Percentiles rank a stretch among this genome's conserved stretches.
These are phyloP conservation scores for Dasysyrphus albostriatus DNA, from an alignment of 2,888 invertebrate genomes.

Conservation along the genomic window DNA sequence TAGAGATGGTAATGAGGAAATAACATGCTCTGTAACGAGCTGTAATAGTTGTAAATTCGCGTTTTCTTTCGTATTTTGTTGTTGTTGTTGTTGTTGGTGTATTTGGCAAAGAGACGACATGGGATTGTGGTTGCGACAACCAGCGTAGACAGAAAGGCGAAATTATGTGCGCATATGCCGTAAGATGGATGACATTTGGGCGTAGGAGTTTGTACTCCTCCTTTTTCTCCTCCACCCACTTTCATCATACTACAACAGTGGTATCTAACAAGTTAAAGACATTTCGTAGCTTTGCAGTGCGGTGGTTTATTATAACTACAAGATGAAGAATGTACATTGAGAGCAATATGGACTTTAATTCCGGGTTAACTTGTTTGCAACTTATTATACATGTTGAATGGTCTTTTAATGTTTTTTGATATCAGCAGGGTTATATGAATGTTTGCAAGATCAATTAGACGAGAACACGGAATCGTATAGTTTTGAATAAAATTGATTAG, in stretches of 20 bases:
- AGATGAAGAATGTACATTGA: slow-evolving; percentile 2
- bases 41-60: slow-evolving; percentile 72
- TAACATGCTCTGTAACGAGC: slow-evolving; percentile 74
- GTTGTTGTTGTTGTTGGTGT: slow-evolving; percentile 15
- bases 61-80: slow-evolving; percentile 27
- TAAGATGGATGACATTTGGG: slow-evolving; percentile 69
- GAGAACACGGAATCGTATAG: slow-evolving; percentile 8
- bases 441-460: slow-evolving; percentile 43
- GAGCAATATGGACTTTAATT: slow-evolving; percentile 44
- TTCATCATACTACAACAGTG: background rate
- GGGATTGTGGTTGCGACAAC: slow-evolving; percentile 45
- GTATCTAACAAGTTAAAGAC: slow-evolving; percentile 57
- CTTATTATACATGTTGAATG: background rate
- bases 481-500: background rate
- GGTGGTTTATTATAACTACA: slow-evolving; percentile 41
- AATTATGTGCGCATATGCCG: slow-evolving; percentile 45
- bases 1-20: slow-evolving; percentile 74
- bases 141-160: slow-evolving; percentile 46
- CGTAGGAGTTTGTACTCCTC: slow-evolving; percentile 24
- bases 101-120: slow-evolving; percentile 42
- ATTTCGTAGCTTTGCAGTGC: background rate
- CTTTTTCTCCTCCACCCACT: background rate
- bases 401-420: slow-evolving; percentile 17
- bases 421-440: background rate
- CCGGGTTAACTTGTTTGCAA: slow-evolving; percentile 38